phyloP scores from a whole-genome alignment of 2,888 invertebrate species.

The Perdita meconis region DNA sequence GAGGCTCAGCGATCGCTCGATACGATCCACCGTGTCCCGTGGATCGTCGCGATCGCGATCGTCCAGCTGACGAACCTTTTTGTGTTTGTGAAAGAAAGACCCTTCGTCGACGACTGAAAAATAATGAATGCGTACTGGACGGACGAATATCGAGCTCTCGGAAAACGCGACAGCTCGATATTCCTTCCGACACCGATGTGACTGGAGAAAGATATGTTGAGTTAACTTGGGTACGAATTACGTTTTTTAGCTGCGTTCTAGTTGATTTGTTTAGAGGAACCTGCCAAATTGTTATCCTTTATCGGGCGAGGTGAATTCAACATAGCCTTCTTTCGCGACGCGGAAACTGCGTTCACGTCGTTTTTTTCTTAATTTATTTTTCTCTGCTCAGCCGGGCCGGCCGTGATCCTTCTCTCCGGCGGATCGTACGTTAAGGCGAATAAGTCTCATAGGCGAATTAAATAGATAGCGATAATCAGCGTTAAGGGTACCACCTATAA shows the following conservation, averaged over 20 bases:
- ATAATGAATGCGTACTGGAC: not conserved
- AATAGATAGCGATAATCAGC: slow-evolving; percentile 69
- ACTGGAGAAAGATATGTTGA: slow-evolving; percentile 52
- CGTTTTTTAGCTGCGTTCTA: slow-evolving; percentile 10
- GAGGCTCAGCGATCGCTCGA: slow-evolving; percentile 31
- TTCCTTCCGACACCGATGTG: slow-evolving; percentile 31
- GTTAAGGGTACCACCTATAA: slow-evolving; percentile 73
- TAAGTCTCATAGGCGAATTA: slow-evolving; percentile 70
- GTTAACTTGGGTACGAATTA: slow-evolving; percentile 9
- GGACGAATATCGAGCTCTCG: slow-evolving; percentile 45
- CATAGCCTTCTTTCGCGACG: slow-evolving; percentile 44
- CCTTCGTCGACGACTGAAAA: slow-evolving; percentile 40
- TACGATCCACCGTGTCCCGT: slow-evolving; percentile 5
- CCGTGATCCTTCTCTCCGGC: slow-evolving; percentile 60
- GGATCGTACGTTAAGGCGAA: slow-evolving; percentile 56
- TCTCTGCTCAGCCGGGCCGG: slow-evolving; percentile 59
- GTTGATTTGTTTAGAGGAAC: not conserved
- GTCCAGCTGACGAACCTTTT: slow-evolving; percentile 37
- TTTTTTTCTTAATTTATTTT: slow-evolving; percentile 68
- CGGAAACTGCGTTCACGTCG: slow-evolving; percentile 19
- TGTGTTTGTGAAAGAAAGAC: slow-evolving; percentile 41
- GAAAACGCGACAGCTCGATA: slow-evolving; percentile 36
- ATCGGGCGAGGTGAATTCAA: slow-evolving; percentile 24
- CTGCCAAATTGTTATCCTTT: slow-evolving; percentile 21
- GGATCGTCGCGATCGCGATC: slow-evolving; percentile 28